These are phyloP conservation scores for Ceratosolen fusciceps DNA, from an alignment of 1,140 invertebrate species.

Conservation along the genomic window DNA sequence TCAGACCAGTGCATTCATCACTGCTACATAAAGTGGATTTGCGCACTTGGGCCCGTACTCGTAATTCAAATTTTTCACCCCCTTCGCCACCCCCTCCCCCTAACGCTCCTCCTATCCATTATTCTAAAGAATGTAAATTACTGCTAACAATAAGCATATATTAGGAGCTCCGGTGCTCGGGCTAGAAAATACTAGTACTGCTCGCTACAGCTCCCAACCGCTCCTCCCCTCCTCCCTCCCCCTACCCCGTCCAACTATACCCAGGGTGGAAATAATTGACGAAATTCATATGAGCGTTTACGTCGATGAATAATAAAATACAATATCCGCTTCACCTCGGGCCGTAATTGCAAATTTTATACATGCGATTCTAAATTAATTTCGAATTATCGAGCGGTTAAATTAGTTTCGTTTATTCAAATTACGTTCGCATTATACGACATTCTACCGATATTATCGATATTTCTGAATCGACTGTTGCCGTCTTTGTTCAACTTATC, in stretches of 20 bases:
- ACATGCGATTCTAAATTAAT: not conserved
- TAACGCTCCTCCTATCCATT: not conserved
- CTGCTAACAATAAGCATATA: slow-evolving; percentile 1
- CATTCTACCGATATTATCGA: no score
- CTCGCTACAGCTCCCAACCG: not conserved
- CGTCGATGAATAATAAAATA: not conserved
- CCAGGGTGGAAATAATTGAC: not conserved
- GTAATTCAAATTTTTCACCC: not conserved
- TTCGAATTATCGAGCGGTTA: not conserved
- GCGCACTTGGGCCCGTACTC: not conserved
- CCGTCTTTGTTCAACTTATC: no score
- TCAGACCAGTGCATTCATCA: not conserved
- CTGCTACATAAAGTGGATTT: not conserved
- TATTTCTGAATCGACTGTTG: no score
- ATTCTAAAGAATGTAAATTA: not conserved
- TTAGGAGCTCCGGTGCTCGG: not conserved
- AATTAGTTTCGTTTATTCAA: no score
- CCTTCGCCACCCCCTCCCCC: no score
- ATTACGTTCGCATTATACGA: no score
- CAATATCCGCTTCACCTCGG: not conserved
- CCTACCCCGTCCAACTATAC: no score
- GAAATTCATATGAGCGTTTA: not conserved
- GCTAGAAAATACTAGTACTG: slow-evolving; percentile 8
- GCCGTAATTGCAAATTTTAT: slow-evolving; percentile 1
- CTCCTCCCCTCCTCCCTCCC: no score